Base-by-base conservation (phyloP, 2,888 invertebrate genomes). In the Nebria brevicollis region DNA sequence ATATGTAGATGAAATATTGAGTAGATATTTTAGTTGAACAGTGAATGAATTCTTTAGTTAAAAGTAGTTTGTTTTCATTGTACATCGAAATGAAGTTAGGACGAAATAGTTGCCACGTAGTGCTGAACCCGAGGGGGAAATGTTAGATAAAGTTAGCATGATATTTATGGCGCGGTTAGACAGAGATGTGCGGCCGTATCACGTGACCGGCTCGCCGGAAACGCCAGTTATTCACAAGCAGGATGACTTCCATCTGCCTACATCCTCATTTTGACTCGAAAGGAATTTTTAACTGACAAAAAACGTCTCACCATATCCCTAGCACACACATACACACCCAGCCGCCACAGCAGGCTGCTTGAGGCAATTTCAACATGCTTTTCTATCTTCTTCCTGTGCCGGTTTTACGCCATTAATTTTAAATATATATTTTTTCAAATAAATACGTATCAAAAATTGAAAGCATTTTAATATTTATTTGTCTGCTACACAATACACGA, bases 211-310 rank as follows among this genome's bases (percentile, higher is more conserved):
- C 88, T 54, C 54, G 54, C 89, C 90, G 90, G 90, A 90, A 88
- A 90, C 91, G 91, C 90, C 90, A 91, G 91, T 92, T 92, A 92
- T 91, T 91, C 85, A 86, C 86, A 86, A 86, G 86, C 87, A 87
- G 88, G 88, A 88, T 88, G 88, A 87, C 87, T 88, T 88, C 88
- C 88, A 88, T 88, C 87, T 88, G 88, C 87, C 86, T 86, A 87
- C 87, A 88, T 88, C 87, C 88, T 87, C 87, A 87, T 87, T 87
- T 86, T 86, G 86, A 85, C 84, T 85, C 85, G 84, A 85, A 87
- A 87, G 86, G 87, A 87, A 88, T 87, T 87, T 87, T 87, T 85
- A 86, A 87, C 86, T 86, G 86, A 85, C 86, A 86, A 85, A 87
- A 76, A 86, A 85, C 82, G 82, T 83, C 81, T 79, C 79, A 26